Conservation (phyloP, 2,113 vertebrate genomes). For the Cavia aperea region DNA sequence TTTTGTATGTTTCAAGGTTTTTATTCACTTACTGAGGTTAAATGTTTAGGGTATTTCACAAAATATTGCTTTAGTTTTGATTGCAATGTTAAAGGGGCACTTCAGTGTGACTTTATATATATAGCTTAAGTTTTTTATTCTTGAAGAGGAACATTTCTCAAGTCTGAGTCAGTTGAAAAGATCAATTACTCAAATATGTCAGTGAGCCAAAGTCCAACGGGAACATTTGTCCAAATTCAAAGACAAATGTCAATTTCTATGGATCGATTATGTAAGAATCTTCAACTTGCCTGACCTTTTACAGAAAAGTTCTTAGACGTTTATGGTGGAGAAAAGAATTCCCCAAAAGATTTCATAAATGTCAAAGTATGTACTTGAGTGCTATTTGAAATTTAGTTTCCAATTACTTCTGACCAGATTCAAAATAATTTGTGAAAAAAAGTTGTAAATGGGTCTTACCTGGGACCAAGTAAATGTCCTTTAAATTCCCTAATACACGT, state of each 20-base stretch:
- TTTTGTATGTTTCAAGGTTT: background rate
- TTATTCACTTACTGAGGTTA: background rate
- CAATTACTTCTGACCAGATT: constrained; percentile 54
- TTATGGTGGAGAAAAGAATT: constrained; percentile 47
- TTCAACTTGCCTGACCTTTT: constrained; percentile 62
- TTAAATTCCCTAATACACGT: background rate
- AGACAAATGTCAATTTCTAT: constrained; percentile 67
- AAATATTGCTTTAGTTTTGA: background rate
- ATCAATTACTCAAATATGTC: constrained; percentile 62
- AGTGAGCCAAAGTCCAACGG: constrained; percentile 10
- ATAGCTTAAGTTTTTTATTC: constrained; percentile 12
- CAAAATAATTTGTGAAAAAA: constrained; percentile 40
- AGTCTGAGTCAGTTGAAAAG: constrained; percentile 31
- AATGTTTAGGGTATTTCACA: background rate
- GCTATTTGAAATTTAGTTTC: constrained; percentile 50
- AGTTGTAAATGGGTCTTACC: background rate
- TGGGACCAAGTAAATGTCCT: background rate
- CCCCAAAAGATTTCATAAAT: constrained; percentile 56
- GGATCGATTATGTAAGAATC: constrained; percentile 56
- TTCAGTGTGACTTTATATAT: background rate
- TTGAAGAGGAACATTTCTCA: background rate
- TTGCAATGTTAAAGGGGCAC: background rate
- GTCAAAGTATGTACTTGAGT: constrained; percentile 56
- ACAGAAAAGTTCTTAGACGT: constrained; percentile 58
- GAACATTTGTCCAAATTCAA: constrained; percentile 66